Evolutionary conservation across 2,113 vertebrate species (phyloP), one percentile per base, ranked within the genome.

Genomic region (Rhipidura dahli): DNA sequence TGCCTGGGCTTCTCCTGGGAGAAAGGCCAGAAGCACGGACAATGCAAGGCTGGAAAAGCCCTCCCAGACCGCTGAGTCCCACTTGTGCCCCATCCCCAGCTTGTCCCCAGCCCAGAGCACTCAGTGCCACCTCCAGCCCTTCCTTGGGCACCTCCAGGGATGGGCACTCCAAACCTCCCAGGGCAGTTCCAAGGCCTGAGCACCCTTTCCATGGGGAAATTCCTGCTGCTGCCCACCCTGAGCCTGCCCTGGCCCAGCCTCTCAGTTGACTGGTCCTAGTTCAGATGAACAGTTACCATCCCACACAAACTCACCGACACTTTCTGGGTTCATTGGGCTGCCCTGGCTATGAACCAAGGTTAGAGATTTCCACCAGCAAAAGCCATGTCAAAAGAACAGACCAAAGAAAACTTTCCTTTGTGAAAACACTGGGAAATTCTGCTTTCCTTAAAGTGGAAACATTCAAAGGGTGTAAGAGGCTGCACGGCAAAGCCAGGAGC

Each of bases 201-300:
- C 53, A 0, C 10, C 50, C 53, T 60, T 51, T n/a, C 60, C 61
- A n/a, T 10, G 30, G 1, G 1, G 45, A 40, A 60, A 60, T 47
- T 60, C 61, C 53, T 89, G 2, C 68, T 18, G 15, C 0, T 37
- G 15, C 2, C 44, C 53, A 20, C 0, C 4, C 51, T 3, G 13
- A 51, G 6, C 53, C 65, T 51, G 2, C 51, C 37, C 51, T 66
- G 69, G 0, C 0, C 0, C 51, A 66, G 51, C 28, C n/a, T 18
- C 39, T 39, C 39, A 39, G 39, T 39, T 39, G 1, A 1, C 33
- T 15, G 39, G 51, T 51, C 79, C 5, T 53, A 2, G 0, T 9
- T 9, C 33, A 12, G 2, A 39, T 1, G 31, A 24, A 6, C 37
- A 37, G 3, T 7, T 59, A 51, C 9, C 30, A 28, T 18, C 31